A percentile compares a stretch with the other conserved stretches of the same genome.
phyloP scores from a whole-genome alignment of 2,113 vertebrate genomes.

The Rhagologus leucostigma region DNA sequence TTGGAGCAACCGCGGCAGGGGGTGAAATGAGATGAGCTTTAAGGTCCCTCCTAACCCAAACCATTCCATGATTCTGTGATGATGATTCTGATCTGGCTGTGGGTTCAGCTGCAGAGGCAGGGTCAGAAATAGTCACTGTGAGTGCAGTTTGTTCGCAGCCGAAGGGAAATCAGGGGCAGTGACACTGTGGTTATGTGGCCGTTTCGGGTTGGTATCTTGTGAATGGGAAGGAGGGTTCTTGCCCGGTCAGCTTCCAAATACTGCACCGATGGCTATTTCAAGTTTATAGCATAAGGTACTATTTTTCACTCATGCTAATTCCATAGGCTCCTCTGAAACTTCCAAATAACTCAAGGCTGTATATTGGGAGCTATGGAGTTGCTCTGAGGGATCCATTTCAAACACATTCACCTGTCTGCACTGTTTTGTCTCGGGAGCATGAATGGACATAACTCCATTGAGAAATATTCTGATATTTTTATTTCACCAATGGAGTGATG shows the following conservation, averaged over 20 bases:
- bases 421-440: neutral
- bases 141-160: neutral
- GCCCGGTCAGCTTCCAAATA: conserved; percentile 20
- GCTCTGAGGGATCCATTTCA: neutral
- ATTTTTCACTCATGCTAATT: conserved; percentile 13
- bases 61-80: neutral
- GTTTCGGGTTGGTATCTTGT: neutral
- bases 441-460: neutral
- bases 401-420: neutral
- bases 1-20: rapidly evolving
- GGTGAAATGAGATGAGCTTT: neutral
- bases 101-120: neutral
- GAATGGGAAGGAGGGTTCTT: neutral
- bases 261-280: conserved; percentile 20
- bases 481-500: neutral
- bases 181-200: neutral
- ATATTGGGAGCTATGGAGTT: neutral
- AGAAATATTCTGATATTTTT: neutral
- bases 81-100: neutral
- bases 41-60: neutral
- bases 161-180: neutral
- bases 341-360: neutral
- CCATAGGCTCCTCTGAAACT: neutral
- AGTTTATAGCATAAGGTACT: conserved; percentile 23
- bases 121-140: neutral